Base-by-base conservation (phyloP, 2,113 vertebrate species). In the Phyllostomus discolor region DNA sequence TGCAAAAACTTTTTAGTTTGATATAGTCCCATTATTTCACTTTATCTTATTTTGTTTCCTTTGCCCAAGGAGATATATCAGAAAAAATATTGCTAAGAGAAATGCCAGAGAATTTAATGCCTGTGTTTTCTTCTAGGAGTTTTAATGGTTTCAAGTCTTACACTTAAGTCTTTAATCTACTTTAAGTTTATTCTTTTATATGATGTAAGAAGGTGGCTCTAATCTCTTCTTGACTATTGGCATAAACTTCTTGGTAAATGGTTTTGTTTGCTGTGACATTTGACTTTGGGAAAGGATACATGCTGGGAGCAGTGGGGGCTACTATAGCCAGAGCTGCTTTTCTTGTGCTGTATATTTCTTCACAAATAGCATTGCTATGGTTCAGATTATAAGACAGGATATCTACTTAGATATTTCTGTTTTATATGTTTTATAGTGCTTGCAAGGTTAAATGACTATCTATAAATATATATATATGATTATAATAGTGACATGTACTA, bases 191-290 rank as follows among this genome's bases (percentile, higher is more conserved):
- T 50, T 33, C 46, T 50, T 76, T 43, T 76, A 50, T 76, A 50
- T 33, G 73, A 31, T 11, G 28, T 31, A 48, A 48, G 72, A 75
- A 76, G 16, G 15, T 48, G 16, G 73, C 33, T 38, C 26, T 95
- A 88, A 95, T 87, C 91, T 93, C 80, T 94, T 83, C 38, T 83
- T 95, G 87, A 79, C 22, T 41, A 35, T 9, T 90, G 70, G 22
- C 48, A 66, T 91, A 73, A 72, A 35, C 20, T 75, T 24, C 79
- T 66, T 94, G 93, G 93, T 82, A 72, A 41, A 38, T 31, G 11
- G 64, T 89, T 95, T 96, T 96, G 69, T 97, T 94, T 93, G 82
- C 67, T 84, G 46, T 93, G 93, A 94, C 46, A 62, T 57, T 8
- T 97, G 83, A 84, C 84, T 62, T 95, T 90, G 16, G 31, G 35